Conservation (phyloP, 2,797 vertebrate species). For the Centroberyx gerrardi region DNA sequence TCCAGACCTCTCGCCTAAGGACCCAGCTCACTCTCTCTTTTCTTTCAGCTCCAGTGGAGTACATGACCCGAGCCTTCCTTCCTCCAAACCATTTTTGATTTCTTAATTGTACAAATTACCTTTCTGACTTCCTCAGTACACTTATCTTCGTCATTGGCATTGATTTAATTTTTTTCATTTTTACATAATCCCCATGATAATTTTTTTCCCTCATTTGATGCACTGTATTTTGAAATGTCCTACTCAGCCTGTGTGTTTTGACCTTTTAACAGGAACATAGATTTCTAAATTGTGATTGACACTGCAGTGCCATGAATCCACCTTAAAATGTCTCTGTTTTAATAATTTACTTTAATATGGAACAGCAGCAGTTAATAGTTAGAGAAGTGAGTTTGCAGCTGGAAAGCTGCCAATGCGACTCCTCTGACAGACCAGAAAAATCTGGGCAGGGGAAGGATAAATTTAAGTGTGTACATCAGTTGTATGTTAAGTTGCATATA, state of each 20-base stretch:
- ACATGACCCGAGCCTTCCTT: conserved; percentile 44
- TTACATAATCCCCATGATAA: not conserved
- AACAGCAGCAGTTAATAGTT: not conserved
- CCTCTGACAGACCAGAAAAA: not conserved
- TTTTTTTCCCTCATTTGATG: not conserved
- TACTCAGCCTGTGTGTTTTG: not conserved
- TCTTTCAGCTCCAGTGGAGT: conserved; percentile 74
- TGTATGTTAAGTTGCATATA: not conserved
- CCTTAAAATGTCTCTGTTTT: not conserved
- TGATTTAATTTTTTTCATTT: conserved; percentile 33
- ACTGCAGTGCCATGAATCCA: not conserved
- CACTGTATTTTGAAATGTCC: not conserved
- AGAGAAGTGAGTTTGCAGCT: not conserved
- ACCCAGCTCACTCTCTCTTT: conserved; percentile 81
- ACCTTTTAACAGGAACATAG: not conserved
- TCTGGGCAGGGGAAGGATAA: not conserved
- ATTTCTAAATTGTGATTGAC: not conserved
- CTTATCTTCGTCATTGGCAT: conserved; percentile 17
- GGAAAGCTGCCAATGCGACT: not conserved
- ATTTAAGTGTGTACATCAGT: not conserved
- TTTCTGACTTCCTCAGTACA: conserved; percentile 33
- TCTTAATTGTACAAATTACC: conserved; percentile 35
- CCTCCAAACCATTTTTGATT: conserved; percentile 33
- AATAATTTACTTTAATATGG: not conserved
- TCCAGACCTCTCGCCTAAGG: conserved; percentile 79